A percentile compares a stretch with the other conserved stretches of the same genome.
Conservation (phyloP, 2,113 vertebrate genomes). For the Cavia aperea region DNA sequence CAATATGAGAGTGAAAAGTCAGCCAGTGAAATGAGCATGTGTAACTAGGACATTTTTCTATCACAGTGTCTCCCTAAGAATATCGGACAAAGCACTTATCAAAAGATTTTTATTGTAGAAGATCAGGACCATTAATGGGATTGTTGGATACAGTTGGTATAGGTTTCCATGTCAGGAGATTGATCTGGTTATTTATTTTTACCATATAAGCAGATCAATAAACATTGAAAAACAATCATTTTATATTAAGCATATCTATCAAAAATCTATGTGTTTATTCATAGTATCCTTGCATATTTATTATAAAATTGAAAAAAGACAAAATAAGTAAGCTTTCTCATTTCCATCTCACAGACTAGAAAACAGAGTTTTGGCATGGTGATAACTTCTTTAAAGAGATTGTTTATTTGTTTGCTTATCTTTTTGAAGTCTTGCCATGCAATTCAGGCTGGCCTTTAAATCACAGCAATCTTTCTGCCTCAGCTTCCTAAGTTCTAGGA, state of each 20-base stretch:
- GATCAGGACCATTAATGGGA: not conserved
- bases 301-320: not conserved
- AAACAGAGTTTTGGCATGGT: not conserved
- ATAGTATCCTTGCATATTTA: not conserved
- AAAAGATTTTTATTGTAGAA: constrained; percentile 25
- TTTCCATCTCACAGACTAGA: not conserved
- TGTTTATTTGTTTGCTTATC: not conserved
- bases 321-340: not conserved
- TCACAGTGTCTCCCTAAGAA: not conserved
- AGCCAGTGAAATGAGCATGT: constrained; percentile 45
- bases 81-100: not conserved
- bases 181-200: not conserved
- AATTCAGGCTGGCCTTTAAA: too few species aligned
- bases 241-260: not conserved
- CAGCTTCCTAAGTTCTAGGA: too few species aligned
- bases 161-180: not conserved
- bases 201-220: not conserved
- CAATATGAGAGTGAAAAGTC: constrained; percentile 34
- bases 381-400: not conserved
- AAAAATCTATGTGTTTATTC: not conserved
- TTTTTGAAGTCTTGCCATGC: too few species aligned
- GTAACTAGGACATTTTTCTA: constrained; percentile 40
- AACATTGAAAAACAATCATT: not conserved
- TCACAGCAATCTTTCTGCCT: too few species aligned
- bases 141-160: not conserved